Evolutionary conservation across 2,113 vertebrate species (phyloP), one percentile per base, ranked within the genome.

Genomic region (Lichenostomus cassidix): DNA sequence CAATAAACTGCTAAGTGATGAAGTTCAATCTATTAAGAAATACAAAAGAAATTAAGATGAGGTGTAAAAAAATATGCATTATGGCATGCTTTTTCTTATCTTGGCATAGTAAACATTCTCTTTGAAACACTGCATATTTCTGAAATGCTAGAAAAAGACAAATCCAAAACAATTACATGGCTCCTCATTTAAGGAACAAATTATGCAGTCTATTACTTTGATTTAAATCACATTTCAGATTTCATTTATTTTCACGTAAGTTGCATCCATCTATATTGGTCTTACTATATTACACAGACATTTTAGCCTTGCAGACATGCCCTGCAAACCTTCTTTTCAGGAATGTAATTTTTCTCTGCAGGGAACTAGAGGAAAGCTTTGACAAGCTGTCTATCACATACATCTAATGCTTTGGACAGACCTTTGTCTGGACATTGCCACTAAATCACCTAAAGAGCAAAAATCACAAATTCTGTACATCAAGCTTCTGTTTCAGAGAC

Each of bases 1-100:
- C 99, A 99, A 97, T 99, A 99, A 96, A 99, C 93, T 73, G 98
- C 95, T 94, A 99, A 87, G 65, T 96, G 98, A 53, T 98, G 98
- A 96, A 99, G 97, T 98, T 99, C 99, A 97, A 99, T 98, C 99
- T 99, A 97, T 96, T 92, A 94, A 96, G 91, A 95, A 93, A 97
- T 65, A 65, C 12, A 94, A 41, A 29, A 91, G 49, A 42, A 70
- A 91, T 87, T 25, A 70, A 79, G 44, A 75, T 1, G 7, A 71
- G 25, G 67, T 23, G 7, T 50, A 75, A 88, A 85, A 83, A 80
- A 37, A 15, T 23, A 62, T 10, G 42, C 11, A 4, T 59, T 76
- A n/a, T 1, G 2, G 15, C 33, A 95, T 11, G 22, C 15, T 58
- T 83, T 80, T 83, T 80, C 78, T 78, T 78, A 46, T 90, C 58